A percentile compares a stretch with the other conserved stretches of the same genome.
These are phyloP conservation scores for Lucilia sericata DNA, from an alignment of 1,140 invertebrate species.

Conservation along the genomic window DNA sequence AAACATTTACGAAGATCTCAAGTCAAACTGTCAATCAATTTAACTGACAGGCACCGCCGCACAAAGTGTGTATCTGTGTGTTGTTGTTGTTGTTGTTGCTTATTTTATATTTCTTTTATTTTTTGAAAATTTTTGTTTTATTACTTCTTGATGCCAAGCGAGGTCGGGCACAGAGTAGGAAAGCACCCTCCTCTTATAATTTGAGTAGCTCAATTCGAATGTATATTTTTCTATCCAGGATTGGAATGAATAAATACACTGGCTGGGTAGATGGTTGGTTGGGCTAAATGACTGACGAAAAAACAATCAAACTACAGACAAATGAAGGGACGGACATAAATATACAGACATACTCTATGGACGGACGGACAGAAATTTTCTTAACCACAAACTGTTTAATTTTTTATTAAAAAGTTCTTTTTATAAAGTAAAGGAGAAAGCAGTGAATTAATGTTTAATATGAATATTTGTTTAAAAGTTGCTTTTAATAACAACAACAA, in stretches of 20 bases:
- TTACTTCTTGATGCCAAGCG: not conserved
- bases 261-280: not conserved
- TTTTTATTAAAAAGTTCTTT: not conserved
- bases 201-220: slow-evolving; percentile 19
- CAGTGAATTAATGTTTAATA: not conserved
- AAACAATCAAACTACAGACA: slow-evolving; percentile 5
- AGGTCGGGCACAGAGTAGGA: slow-evolving; percentile 17
- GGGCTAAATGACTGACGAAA: not conserved
- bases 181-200: slow-evolving; percentile 33
- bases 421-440: not conserved
- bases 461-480: not conserved
- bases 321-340: not conserved
- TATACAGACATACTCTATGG: not conserved
- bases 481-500: not conserved
- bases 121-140: not conserved
- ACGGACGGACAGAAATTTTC: not conserved
- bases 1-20: slow-evolving; percentile 50
- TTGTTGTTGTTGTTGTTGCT: not conserved
- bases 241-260: slow-evolving; percentile 33
- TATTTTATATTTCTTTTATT: no score
- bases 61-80: slow-evolving; percentile 17
- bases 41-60: slow-evolving; percentile 48
- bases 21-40: slow-evolving; percentile 51
- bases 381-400: not conserved
- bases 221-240: slow-evolving; percentile 34